Evolutionary conservation across 1,140 invertebrate genomes (phyloP).

Genomic region (Stegodyphus mimosarum): DNA sequence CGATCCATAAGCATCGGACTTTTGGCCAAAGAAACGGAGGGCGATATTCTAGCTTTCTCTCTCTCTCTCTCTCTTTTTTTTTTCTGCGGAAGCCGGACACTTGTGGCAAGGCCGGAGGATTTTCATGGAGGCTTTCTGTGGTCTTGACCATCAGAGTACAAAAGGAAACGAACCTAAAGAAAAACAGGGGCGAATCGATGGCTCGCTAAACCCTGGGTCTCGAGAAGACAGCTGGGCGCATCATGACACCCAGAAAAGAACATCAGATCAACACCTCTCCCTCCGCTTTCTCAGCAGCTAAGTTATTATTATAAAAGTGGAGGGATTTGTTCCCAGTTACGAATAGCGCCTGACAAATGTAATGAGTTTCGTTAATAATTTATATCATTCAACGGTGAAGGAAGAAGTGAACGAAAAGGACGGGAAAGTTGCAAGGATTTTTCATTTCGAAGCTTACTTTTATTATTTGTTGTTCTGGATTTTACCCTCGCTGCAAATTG

Average conservation of each 20-base stretch:
- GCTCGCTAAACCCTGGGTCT: conserved; percentile 6
- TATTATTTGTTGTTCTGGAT: background rate
- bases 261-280: conserved; percentile 40
- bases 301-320: conserved; percentile 51
- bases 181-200: conserved; percentile 17
- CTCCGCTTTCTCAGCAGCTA: background rate
- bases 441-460: conserved; percentile 1
- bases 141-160: background rate
- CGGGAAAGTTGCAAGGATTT: conserved; percentile 31
- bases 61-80: background rate
- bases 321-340: conserved; percentile 43
- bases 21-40: conserved; percentile 3
- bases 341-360: conserved; percentile 54
- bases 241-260: conserved; percentile 44
- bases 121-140: conserved; percentile 9
- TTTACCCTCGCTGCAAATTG: conserved; percentile 26
- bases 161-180: conserved; percentile 1
- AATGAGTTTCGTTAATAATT: conserved; percentile 60
- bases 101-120: conserved; percentile 15
- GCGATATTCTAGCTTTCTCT: conserved; percentile 20
- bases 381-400: conserved; percentile 46
- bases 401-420: conserved; percentile 28
- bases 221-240: conserved; percentile 20
- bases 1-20: conserved; percentile 30
- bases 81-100: conserved; percentile 24